These are phyloP conservation scores for Tipula unca DNA, from an alignment of 2,888 invertebrate species.

Conservation along the genomic window DNA sequence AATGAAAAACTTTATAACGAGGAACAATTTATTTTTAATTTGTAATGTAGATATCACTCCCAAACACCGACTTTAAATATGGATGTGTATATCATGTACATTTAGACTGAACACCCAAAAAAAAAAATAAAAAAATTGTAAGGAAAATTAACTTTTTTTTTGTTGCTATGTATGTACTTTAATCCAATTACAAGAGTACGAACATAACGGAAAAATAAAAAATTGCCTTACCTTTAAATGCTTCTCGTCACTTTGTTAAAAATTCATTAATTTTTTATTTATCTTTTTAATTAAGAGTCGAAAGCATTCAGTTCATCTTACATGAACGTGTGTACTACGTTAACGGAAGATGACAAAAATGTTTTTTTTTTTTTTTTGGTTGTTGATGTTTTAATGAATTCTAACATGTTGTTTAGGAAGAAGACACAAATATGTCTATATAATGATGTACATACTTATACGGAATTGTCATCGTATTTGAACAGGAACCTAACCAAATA, in stretches of 20 bases:
- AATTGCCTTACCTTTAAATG: not conserved
- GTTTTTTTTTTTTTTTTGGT: too few relatives aligned
- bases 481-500: not conserved
- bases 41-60: not conserved
- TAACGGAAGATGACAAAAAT: not conserved
- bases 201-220: not conserved
- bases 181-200: not conserved
- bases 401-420: not conserved
- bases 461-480: not conserved
- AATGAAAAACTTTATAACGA: not conserved
- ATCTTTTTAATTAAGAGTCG: conserved; percentile 8
- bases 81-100: not conserved
- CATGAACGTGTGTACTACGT: not conserved
- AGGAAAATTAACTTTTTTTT: not conserved
- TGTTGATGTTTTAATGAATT: not conserved
- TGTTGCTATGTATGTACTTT: not conserved
- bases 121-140: not conserved
- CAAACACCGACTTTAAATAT: not conserved
- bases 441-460: not conserved
- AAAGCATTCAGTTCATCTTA: not conserved
- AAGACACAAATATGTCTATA: too few relatives aligned
- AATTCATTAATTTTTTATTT: conserved; percentile 8
- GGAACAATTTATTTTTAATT: not conserved
- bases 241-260: not conserved
- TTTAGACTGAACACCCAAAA: not conserved